These are phyloP conservation scores for Synodontis membranacea DNA, from an alignment of 2,113 vertebrate species.

Conservation along the genomic window DNA sequence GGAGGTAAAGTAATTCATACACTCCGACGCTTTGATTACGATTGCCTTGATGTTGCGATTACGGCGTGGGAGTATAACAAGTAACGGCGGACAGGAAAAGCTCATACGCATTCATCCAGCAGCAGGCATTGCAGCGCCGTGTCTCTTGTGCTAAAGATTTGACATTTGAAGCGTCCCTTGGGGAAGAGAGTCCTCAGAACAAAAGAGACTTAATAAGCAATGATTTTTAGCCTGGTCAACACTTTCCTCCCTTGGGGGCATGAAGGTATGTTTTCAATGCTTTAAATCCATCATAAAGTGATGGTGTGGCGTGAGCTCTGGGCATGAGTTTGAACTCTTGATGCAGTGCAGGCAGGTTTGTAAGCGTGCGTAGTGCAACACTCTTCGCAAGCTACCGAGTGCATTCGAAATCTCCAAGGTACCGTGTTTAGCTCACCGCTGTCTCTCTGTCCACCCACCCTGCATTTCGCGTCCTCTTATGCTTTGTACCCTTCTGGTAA, in stretches of 20 bases:
- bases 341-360: constrained; percentile 32
- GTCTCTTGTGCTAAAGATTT: constrained; percentile 22
- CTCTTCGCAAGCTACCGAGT: constrained; percentile 31
- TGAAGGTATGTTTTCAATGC: background rate
- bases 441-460: background rate
- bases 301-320: constrained; percentile 23
- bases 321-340: constrained; percentile 20
- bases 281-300: constrained; percentile 26
- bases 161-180: constrained; percentile 43
- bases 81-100: background rate
- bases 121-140: constrained; percentile 1
- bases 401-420: background rate
- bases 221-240: constrained; percentile 45
- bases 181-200: constrained; percentile 6
- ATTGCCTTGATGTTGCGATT: constrained; percentile 13
- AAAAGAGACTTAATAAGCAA: constrained; percentile 40
- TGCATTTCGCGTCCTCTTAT: background rate
- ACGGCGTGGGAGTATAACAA: background rate
- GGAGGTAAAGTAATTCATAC: background rate
- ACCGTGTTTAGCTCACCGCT: background rate
- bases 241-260: constrained; percentile 20
- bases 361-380: constrained; percentile 38
- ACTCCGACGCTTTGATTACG: background rate
- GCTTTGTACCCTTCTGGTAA: background rate
- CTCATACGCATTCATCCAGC: background rate